Conservation (phyloP, 2,888 invertebrate species). For the Eristalis intricaria region DNA sequence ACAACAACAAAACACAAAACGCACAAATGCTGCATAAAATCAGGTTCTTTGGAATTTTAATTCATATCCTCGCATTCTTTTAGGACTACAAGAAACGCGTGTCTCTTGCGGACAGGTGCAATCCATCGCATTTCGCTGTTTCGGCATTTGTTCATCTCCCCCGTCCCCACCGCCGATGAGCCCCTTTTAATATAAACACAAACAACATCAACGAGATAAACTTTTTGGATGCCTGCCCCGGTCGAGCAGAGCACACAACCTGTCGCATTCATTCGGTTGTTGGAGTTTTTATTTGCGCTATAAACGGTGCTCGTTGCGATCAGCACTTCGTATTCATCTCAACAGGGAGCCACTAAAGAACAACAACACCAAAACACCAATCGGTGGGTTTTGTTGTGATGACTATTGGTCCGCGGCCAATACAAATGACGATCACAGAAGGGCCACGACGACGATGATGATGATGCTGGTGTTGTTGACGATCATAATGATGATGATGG, state of each 20-base stretch:
- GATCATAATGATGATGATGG: slow-evolving; percentile 12
- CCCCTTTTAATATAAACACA: background rate
- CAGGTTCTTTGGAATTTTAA: slow-evolving; percentile 73
- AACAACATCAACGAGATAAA: slow-evolving; percentile 6
- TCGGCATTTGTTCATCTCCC: slow-evolving; percentile 48
- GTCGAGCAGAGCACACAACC: slow-evolving; percentile 50
- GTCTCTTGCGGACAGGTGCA: slow-evolving; percentile 73
- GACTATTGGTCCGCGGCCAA: slow-evolving; percentile 42
- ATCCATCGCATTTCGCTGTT: slow-evolving; percentile 70
- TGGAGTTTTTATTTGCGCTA: slow-evolving; percentile 63
- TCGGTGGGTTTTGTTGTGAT: slow-evolving; percentile 12
- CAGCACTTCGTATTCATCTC: slow-evolving; percentile 60
- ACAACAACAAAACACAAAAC: slow-evolving; percentile 41
- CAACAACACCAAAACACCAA: slow-evolving; percentile 1
- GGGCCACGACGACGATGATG: slow-evolving; percentile 20
- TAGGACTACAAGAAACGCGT: slow-evolving; percentile 73
- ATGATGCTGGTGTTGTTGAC: slow-evolving; percentile 17
- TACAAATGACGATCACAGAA: slow-evolving; percentile 49
- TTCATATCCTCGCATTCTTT: slow-evolving; percentile 72
- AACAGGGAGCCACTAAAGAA: slow-evolving; percentile 44
- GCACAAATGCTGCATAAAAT: slow-evolving; percentile 59
- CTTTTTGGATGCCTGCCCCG: slow-evolving; percentile 31
- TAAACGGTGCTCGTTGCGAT: slow-evolving; percentile 67
- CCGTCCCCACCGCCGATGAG: background rate
- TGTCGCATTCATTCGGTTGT: slow-evolving; percentile 61